Evolutionary conservation across 2,113 vertebrate species (phyloP), one percentile per base, ranked within the genome.

Genomic region (Scophthalmus maximus): DNA sequence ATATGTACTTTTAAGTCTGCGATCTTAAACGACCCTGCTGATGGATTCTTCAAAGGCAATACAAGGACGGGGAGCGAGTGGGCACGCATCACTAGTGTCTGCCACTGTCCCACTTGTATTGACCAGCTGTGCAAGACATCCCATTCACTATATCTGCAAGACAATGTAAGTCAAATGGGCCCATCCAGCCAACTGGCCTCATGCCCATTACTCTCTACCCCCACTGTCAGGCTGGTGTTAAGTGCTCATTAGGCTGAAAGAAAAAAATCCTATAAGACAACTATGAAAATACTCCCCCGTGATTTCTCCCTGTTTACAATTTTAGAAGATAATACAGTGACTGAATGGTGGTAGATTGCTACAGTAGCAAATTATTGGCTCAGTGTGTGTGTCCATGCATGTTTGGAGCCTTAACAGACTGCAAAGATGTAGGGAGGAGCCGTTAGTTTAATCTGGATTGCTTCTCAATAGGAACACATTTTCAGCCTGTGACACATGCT

Each of bases 181-280:
- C 68, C 51, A 79, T 82, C 70, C 78, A 44, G 61, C 50, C 60
- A 84, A 73, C 71, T 87, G 76, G 79, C 70, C 67, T 68, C 2
- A 2, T 71, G 69, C 68, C 72, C 51, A 81, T 83, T 88, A 76
- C 20, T 62, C 50, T 83, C 66, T 60, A 49, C 52, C 64, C 82
- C 62, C 56, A 71, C 68, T 29, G 81, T 83, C 77, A 58, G 68
- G 22, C 52, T 60, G 47, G 38, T 79, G 44, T 87, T 87, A 85
- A 78, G 57, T 56, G 65, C 58, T 88, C 66, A 87, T 88, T 87
- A 85, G 58, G 60, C 46, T 78, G 9, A 64, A 68, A 83, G 74
- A 86, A 85, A 86, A 85, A 69, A 81, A 80, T 73, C 29, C 38
- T 69, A 40, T 44, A 47, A 67, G 27, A 79, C 71, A n/a, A 59